phyloP scores from a whole-genome alignment of 64 coral and sea anemone genomes.

The Astreopora myriophthalma region DNA sequence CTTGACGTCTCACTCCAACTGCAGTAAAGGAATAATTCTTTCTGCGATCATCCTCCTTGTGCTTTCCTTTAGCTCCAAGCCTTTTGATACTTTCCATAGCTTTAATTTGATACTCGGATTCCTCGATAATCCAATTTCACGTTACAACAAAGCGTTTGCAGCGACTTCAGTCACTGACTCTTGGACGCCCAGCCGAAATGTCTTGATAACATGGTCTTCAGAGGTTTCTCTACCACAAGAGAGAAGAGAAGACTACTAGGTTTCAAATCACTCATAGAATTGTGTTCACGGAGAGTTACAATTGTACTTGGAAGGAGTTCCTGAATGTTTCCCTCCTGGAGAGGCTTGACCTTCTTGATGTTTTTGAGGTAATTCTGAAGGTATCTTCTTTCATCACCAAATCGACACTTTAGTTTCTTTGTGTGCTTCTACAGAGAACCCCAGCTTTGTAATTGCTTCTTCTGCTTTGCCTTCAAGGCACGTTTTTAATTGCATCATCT shows the following conservation, averaged over 20 bases:
- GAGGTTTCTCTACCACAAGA: neutral
- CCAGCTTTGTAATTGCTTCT: too few relatives aligned
- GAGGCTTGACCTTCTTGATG: too few relatives aligned
- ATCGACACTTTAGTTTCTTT: neutral
- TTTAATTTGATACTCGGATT: neutral
- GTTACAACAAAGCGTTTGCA: neutral
- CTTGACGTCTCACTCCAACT: neutral
- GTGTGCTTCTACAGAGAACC: too few relatives aligned
- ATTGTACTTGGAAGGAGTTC: neutral
- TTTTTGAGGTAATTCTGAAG: too few relatives aligned
- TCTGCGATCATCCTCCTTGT: neutral
- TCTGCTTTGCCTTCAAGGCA: too few relatives aligned
- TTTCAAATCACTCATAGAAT: neutral
- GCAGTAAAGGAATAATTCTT: neutral
- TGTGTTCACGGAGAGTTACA: conserved; percentile 8
- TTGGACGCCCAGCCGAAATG: conserved; percentile 30
- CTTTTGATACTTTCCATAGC: neutral
- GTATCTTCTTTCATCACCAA: too few relatives aligned
- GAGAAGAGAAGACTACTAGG: neutral
- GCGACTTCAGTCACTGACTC: neutral
- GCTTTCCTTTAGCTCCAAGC: neutral
- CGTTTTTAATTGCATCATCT: too few relatives aligned
- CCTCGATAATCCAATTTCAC: conserved; percentile 4
- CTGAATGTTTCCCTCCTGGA: too few relatives aligned
- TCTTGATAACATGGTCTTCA: conserved; percentile 19